Percentiles rank a stretch among this genome's conserved stretches.
Evolutionary conservation across 2,113 vertebrate genomes (phyloP).

Genomic region (Psilopogon haemacephalus): DNA sequence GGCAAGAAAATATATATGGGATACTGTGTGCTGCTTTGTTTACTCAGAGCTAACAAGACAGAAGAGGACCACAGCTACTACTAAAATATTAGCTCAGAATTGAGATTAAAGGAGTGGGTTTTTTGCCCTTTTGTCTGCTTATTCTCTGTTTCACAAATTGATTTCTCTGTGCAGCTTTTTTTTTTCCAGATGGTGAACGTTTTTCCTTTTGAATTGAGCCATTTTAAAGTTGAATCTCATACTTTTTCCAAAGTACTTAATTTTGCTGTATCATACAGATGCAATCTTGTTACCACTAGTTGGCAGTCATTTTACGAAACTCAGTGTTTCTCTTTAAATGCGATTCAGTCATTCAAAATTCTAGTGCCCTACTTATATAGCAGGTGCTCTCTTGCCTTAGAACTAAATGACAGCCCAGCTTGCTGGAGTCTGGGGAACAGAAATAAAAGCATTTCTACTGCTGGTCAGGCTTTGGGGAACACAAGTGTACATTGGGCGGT

Average conservation of each 20-base stretch:
- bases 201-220: not conserved
- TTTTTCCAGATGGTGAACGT: not conserved
- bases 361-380: not conserved
- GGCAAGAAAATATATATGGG: not conserved
- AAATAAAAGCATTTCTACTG: not conserved
- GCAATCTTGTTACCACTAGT: not conserved
- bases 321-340: not conserved
- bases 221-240: not conserved
- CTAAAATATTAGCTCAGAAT: not conserved
- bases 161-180: not conserved
- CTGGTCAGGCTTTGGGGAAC: not conserved
- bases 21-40: rapidly evolving
- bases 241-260: not conserved
- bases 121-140: not conserved
- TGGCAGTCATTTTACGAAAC: not conserved
- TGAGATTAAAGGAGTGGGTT: not conserved
- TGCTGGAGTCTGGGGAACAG: not conserved
- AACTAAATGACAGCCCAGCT: not conserved
- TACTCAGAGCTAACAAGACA: not conserved
- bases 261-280: not conserved
- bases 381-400: not conserved
- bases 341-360: not conserved
- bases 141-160: not conserved
- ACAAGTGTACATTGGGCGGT: not conserved
- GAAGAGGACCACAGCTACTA: not conserved